Evolutionary conservation across 2,113 vertebrate genomes (phyloP).

Genomic region (Calyptommatus sinebrachiatus): DNA sequence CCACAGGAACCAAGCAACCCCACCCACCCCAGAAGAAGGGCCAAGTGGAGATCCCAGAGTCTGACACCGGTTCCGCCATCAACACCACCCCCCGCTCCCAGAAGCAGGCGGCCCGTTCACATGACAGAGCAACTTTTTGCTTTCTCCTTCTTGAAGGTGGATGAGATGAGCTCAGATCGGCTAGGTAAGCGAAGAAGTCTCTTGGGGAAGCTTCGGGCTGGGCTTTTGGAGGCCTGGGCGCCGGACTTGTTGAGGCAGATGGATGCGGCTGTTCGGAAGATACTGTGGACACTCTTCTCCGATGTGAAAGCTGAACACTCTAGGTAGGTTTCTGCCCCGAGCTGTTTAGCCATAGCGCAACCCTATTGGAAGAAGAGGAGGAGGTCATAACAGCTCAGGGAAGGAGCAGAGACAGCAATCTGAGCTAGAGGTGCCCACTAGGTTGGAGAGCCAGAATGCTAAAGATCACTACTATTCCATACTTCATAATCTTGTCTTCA

Average conservation of each 20-base stretch:
- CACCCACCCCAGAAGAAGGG: not conserved
- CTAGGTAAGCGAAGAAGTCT: conserved; percentile 88
- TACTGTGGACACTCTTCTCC: conserved; percentile 91
- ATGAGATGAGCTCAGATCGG: conserved; percentile 86
- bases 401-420: too few relatives aligned
- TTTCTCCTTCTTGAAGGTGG: conserved; percentile 90
- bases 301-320: conserved; percentile 95
- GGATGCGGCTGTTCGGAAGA: conserved; percentile 84
- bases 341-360: conserved; percentile 82
- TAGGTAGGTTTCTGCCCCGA: conserved; percentile 88
- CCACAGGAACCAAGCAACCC: conserved; percentile 34
- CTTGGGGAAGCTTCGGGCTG: conserved; percentile 85
- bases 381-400: fast-evolving
- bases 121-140: conserved; percentile 92
- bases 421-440: not conserved
- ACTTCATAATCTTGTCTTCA: too few relatives aligned
- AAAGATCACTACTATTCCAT: not conserved
- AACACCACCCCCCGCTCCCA: conserved; percentile 11
- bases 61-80: not conserved
- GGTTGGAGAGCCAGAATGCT: too few relatives aligned
- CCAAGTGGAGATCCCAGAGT: conserved; percentile 23
- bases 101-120: conserved; percentile 71
- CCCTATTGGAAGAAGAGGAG: conserved; percentile 69
- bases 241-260: conserved; percentile 82
- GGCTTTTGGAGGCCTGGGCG: conserved; percentile 72